Conservation (phyloP, 2,888 invertebrate species). For the Campoplex capitator region DNA sequence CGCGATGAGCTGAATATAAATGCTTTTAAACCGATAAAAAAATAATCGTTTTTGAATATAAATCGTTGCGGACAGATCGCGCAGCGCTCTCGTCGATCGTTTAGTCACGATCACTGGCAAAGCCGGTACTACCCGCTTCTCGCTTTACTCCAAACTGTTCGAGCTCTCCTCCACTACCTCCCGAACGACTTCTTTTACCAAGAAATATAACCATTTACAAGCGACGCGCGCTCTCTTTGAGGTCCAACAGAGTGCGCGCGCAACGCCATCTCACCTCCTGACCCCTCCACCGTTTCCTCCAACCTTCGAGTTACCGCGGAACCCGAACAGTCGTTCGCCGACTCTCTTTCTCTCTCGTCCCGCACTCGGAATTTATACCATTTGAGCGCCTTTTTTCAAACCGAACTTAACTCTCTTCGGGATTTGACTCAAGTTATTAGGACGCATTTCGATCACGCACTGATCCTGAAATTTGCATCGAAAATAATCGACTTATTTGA, state of each 20-base stretch:
- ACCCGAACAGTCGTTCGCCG: background rate
- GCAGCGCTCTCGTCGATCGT: constrained; percentile 67
- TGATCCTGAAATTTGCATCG: no score
- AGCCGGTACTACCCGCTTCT: constrained; percentile 66
- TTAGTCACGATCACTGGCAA: constrained; percentile 69
- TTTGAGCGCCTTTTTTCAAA: background rate
- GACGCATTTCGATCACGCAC: background rate
- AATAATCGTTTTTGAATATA: background rate
- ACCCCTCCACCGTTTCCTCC: background rate
- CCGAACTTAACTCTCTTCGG: background rate
- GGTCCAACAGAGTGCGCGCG: constrained; percentile 75
- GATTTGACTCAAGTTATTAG: background rate
- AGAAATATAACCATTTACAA: constrained; percentile 77
- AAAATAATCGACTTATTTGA: no score
- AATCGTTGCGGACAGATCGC: constrained; percentile 38
- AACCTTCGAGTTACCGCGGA: background rate
- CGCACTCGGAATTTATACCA: background rate
- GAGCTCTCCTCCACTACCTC: constrained; percentile 53
- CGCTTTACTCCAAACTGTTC: constrained; percentile 49
- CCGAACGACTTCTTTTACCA: constrained; percentile 69
- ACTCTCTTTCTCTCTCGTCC: background rate
- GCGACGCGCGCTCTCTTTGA: constrained; percentile 71
- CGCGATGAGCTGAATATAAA: background rate
- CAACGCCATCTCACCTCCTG: background rate
- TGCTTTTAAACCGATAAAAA: background rate